Evolutionary conservation across 2,113 vertebrate species (phyloP).

Genomic region (Rana temporaria): DNA sequence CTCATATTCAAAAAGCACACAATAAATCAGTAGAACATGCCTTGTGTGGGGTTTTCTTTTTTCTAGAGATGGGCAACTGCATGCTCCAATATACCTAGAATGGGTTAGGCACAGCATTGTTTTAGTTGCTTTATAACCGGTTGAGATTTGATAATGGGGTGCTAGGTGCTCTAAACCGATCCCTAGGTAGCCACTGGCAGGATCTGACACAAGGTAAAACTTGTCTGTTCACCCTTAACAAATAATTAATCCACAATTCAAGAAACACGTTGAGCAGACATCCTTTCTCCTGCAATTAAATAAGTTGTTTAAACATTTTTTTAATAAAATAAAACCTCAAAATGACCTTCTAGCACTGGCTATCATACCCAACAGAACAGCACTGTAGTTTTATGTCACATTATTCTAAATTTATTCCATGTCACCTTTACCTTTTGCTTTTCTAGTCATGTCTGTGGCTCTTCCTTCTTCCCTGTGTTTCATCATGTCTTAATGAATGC

Average conservation of each 20-base stretch:
- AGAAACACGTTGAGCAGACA: background rate
- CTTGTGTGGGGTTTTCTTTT: background rate
- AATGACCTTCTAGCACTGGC: background rate
- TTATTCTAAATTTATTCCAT: background rate
- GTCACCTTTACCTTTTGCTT: background rate
- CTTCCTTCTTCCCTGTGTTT: background rate
- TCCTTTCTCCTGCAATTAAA: background rate
- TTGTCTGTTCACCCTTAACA: slow-evolving; percentile 2
- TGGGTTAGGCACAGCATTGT: no score
- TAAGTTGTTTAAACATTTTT: no score
- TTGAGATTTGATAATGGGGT: background rate
- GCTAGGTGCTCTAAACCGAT: background rate
- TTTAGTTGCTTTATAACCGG: background rate
- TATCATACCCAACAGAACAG: background rate
- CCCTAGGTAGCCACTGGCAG: background rate
- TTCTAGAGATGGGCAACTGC: no score
- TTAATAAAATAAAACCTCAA: background rate
- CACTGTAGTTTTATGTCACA: no score
- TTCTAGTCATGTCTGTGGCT: background rate
- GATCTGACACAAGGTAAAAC: background rate
- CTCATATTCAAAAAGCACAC: no score
- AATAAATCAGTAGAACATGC: background rate
- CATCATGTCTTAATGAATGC: background rate
- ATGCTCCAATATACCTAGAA: background rate
- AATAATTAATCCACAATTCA: background rate